Conservation (phyloP, 92 coral and sea anemone species). For the Parazoanthus swiftii region DNA sequence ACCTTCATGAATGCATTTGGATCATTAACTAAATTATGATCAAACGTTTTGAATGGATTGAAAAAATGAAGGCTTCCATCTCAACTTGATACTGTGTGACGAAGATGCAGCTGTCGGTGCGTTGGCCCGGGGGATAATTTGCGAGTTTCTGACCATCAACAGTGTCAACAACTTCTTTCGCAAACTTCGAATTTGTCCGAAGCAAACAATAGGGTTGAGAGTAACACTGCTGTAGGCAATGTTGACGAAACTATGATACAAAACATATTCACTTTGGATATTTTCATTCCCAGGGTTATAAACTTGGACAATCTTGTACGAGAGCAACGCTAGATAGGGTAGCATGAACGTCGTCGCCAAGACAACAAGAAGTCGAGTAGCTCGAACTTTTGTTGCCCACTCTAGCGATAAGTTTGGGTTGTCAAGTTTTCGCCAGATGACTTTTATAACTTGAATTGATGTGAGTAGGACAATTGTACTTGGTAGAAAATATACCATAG, state of each 20-base stretch:
- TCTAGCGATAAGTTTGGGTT: conserved; percentile 13
- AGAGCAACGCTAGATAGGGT: conserved; percentile 4
- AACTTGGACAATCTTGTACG: conserved; percentile 9
- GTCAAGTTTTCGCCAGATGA: conserved; percentile 4
- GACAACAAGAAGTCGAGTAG: conserved; percentile 13
- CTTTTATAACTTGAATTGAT: conserved; percentile 13
- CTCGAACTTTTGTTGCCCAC: conserved; percentile 6
- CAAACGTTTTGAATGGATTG: background rate
- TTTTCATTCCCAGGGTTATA: background rate
- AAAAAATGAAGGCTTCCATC: background rate
- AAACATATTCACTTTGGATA: background rate
- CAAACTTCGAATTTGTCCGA: conserved; percentile 14
- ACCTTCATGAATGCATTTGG: no score
- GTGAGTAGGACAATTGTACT: conserved; percentile 8
- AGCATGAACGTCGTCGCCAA: conserved; percentile 6
- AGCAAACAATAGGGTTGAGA: background rate
- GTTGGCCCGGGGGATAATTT: background rate
- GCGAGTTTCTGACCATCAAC: background rate
- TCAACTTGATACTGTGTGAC: background rate
- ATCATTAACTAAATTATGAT: background rate
- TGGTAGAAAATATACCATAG: background rate
- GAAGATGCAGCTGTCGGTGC: background rate
- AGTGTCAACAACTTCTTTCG: background rate
- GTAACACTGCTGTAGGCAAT: conserved; percentile 10
- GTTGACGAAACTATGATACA: conserved; percentile 6